A percentile compares a stretch with the other conserved stretches of the same genome.
phyloP scores from a whole-genome alignment of 2,113 vertebrate species.

The Saccopteryx leptura region DNA sequence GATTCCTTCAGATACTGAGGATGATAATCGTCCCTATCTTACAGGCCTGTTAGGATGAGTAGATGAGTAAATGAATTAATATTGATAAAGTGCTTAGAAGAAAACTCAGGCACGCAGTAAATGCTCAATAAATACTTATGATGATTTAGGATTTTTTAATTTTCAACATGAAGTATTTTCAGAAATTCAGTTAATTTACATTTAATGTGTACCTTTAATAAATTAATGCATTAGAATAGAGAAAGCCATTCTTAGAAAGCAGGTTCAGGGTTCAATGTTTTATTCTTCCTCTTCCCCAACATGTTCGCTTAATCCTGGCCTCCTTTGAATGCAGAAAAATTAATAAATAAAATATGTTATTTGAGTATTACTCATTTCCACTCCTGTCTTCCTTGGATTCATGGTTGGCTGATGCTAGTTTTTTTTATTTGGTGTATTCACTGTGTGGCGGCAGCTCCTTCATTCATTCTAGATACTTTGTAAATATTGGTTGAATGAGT shows the following conservation, averaged over 20 bases:
- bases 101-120: not conserved
- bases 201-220: not conserved
- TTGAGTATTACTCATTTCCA: not conserved
- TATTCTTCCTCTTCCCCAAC: not conserved
- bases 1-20: not conserved
- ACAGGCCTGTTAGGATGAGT: not conserved
- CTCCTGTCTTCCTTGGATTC: not conserved
- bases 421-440: not conserved
- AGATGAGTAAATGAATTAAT: not conserved
- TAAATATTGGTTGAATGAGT: constrained; percentile 48
- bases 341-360: not conserved
- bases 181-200: not conserved
- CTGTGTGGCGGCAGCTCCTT: not conserved
- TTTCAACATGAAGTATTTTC: not conserved
- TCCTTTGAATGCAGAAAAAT: not conserved
- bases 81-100: not conserved
- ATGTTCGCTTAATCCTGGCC: not conserved
- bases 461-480: not conserved
- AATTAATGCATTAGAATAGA: not conserved
- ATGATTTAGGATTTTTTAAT: not conserved
- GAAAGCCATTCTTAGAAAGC: not conserved
- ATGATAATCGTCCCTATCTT: not conserved
- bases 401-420: not conserved
- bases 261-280: not conserved
- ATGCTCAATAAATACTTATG: not conserved